Evolutionary conservation across 2,888 invertebrate species (phyloP).

Genomic region (Leptothorax acervorum): DNA sequence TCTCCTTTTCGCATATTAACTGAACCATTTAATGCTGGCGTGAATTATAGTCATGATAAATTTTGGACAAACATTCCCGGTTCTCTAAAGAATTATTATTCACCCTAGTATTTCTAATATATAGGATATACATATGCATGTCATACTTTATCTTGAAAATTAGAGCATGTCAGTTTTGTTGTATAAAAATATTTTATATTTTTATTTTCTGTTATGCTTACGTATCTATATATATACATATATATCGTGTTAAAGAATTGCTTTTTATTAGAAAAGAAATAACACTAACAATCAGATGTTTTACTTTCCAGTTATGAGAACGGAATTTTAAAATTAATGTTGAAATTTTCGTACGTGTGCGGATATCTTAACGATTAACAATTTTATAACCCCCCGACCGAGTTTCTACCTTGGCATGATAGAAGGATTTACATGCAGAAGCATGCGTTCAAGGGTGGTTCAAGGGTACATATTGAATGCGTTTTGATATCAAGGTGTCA

Average conservation of each 20-base stretch:
- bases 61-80: background rate
- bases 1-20: background rate
- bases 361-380: background rate
- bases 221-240: background rate
- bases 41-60: background rate
- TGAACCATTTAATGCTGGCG: background rate
- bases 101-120: constrained; percentile 11
- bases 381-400: background rate
- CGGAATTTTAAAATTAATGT: background rate
- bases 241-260: background rate
- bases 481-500: background rate
- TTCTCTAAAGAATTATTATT: constrained; percentile 29
- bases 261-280: background rate
- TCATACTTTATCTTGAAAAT: background rate
- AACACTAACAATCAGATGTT: background rate
- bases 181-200: background rate
- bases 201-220: background rate
- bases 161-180: background rate
- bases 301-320: background rate
- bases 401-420: background rate
- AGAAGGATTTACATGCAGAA: background rate
- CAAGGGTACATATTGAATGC: background rate
- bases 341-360: background rate
- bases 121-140: background rate
- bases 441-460: background rate